phyloP scores from a whole-genome alignment of 1,140 invertebrate genomes.

The Apis mellifera region Amel_HAv3.1 CM009935.2:10527001-10527500 shows the following conservation, averaged over 20 bases:
- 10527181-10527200: conserved; percentile 32
- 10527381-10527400: background rate
- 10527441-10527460: no score
- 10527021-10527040: conserved; percentile 57
- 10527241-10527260: background rate
- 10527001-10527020: conserved; percentile 52
- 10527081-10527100: conserved; percentile 46
- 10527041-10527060: conserved; percentile 23
- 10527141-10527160: conserved; percentile 67
- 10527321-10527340: background rate
- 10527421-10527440: background rate
- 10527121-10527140: conserved; percentile 58
- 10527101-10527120: conserved; percentile 68
- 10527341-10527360: background rate
- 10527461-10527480: no score
- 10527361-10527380: background rate
- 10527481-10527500: no score
- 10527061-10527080: conserved; percentile 39
- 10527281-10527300: background rate
- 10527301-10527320: conserved; percentile 5
- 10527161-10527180: conserved; percentile 62
- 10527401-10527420: background rate
- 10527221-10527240: conserved; percentile 10
- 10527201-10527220: conserved; percentile 30
- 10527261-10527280: conserved; percentile 12